Base-by-base conservation (phyloP, 1,140 invertebrate species). In the Trachymyrmex septentrionalis region DNA sequence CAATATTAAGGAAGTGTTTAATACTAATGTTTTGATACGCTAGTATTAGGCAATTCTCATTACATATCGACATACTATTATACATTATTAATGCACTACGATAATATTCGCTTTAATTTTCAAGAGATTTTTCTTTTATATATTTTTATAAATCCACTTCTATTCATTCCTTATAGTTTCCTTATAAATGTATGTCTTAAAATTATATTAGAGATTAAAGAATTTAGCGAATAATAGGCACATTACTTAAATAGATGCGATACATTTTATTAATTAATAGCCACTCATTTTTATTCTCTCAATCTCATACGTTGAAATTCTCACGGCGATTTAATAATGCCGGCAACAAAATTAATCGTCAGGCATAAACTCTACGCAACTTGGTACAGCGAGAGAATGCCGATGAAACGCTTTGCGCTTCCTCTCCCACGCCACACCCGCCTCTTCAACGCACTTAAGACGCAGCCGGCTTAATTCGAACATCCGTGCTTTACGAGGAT, bases 401-500 rank as follows among this genome's bases (percentile, higher is more conserved):
- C 53, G 53, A 59, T 44, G 27, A 82, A 50, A 64, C 24, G 59
- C 73, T 77, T 67, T 44, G 63, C 50, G 57, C 55, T 87, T 87
- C 80, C 87, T 86, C 48, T 89, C 76, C 50, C 64, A 81, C 67
- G 55, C 53, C 66, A 67, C 67, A 44, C 69, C 80, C 50, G n/a
- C 55, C 4, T 63, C n/a, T 38, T 78, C 34, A 4, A 50, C 34
- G 55, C 81, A 44, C 50, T 76, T 66, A 53, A 67, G 53, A 67
- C 72, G 21, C 19, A 16, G 63, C 59, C 82, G n/a, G 61, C 75
- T 82, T 89, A 86, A 89, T 89, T 86, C 57, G 24, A 38, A 67
- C 34, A 44, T 24, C 55, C 44, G 12, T 78, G 63, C 78, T 89
- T 89, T 89, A 89, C 63, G 64, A 61, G 38, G 24, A 19, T 44